Percentiles rank a stretch among this genome's conserved stretches.
phyloP scores from a whole-genome alignment of 1,140 invertebrate genomes.

The Nephila pilipes region DNA sequence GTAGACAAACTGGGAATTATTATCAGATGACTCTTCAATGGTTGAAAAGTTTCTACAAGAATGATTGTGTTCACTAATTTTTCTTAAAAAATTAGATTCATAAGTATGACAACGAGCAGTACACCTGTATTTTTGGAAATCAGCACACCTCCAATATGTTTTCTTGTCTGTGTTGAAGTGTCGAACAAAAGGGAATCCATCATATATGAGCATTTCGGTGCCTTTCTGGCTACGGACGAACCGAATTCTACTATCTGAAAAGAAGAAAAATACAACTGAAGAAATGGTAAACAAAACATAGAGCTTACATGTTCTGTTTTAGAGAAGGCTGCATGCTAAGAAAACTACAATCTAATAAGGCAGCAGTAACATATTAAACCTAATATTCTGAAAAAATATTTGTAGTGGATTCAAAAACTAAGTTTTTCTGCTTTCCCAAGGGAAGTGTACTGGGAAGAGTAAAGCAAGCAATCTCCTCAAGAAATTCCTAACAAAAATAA shows the following conservation, averaged over 20 bases:
- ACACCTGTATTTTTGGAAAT: constrained; percentile 9
- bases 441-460: no score
- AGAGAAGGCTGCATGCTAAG: no score
- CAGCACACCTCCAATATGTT: constrained; percentile 24
- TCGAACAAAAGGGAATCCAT: constrained; percentile 2
- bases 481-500: no score
- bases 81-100: neutral
- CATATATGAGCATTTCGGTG: neutral
- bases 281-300: neutral
- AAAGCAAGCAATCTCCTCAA: no score
- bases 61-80: constrained; percentile 27
- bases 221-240: constrained; percentile 7
- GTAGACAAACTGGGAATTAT: neutral
- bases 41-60: neutral
- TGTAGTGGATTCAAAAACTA: no score
- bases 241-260: neutral
- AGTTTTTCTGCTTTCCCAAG: no score
- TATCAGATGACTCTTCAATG: neutral
- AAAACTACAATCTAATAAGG: no score
- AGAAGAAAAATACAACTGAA: neutral
- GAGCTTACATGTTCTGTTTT: no score
- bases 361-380: no score
- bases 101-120: neutral
- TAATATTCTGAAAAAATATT: no score
- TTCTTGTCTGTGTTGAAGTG: neutral